Evolutionary conservation across 2,113 vertebrate species (phyloP).

Genomic region (Chaetura pelagica): DNA sequence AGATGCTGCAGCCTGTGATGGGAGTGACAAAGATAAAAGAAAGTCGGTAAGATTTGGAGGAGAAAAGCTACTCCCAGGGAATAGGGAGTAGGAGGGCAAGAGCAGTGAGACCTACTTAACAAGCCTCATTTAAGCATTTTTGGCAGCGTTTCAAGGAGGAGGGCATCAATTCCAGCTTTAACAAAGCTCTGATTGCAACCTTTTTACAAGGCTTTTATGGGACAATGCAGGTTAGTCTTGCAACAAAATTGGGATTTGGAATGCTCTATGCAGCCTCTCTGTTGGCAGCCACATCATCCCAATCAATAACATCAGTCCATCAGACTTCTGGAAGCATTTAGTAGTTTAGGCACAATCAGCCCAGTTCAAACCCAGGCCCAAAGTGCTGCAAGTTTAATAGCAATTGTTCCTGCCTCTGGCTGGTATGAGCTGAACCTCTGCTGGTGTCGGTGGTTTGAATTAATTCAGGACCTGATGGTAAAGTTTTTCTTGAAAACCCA

Average conservation of each 20-base stretch:
- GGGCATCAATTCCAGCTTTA: background rate
- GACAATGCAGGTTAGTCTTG: background rate
- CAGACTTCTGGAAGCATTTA: slow-evolving; percentile 10
- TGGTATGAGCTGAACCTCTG: background rate
- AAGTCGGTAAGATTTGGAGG: background rate
- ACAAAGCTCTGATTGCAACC: background rate
- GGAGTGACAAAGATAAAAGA: background rate
- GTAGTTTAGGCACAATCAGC: background rate
- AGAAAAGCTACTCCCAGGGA: background rate
- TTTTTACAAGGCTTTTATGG: background rate
- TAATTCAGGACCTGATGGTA: background rate
- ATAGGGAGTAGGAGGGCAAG: background rate
- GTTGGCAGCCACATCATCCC: background rate
- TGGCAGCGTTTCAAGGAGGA: background rate
- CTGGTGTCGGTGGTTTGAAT: background rate
- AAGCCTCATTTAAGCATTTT: background rate
- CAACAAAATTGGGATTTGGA: background rate
- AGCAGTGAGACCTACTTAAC: background rate
- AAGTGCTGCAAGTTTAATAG: background rate
- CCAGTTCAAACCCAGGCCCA: background rate
- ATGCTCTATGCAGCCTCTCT: background rate
- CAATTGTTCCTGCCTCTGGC: background rate
- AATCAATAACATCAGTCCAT: slow-evolving; percentile 12
- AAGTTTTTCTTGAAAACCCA: background rate
- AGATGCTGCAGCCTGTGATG: background rate